Conservation (phyloP, 2,888 invertebrate genomes). For the Archaeoteleia sp. region DNA sequence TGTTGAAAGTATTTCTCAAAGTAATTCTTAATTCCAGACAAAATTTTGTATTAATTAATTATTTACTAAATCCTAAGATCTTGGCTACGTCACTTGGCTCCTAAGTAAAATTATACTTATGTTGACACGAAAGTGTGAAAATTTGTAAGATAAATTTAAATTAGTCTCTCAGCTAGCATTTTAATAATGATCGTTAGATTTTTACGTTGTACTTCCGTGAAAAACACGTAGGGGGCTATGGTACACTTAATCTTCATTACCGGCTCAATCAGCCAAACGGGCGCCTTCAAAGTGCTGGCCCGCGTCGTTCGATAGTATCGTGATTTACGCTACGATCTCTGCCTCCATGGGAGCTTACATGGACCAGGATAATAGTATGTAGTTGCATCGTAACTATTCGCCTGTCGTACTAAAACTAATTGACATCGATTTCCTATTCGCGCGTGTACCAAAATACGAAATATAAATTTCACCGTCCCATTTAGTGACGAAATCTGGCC, state of each 20-base stretch:
- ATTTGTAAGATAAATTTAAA: too few species aligned
- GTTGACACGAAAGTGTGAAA: too few species aligned
- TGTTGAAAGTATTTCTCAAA: too few species aligned
- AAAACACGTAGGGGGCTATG: constrained; percentile 16
- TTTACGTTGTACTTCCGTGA: constrained; percentile 26
- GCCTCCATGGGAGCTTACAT: constrained; percentile 36
- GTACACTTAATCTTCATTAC: constrained; percentile 49
- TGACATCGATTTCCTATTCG: constrained; percentile 36
- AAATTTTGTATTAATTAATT: too few species aligned
- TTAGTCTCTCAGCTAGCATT: too few species aligned
- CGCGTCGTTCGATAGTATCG: constrained; percentile 36
- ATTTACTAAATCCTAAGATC: too few species aligned
- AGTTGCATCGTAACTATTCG: constrained; percentile 44
- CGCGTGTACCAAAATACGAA: constrained; percentile 9
- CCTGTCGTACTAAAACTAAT: constrained; percentile 40
- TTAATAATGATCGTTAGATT: constrained; percentile 29
- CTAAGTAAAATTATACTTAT: too few species aligned
- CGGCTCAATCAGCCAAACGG: constrained; percentile 50
- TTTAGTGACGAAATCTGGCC: too few species aligned
- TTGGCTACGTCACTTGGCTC: too few species aligned
- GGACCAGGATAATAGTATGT: constrained; percentile 43
- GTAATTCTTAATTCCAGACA: too few species aligned
- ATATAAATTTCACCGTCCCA: constrained; percentile 17
- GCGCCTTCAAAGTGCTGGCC: constrained; percentile 36
- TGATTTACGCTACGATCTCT: constrained; percentile 48